Percentiles rank a stretch among this genome's conserved stretches.
These are phyloP conservation scores for Diglossa cyanea DNA, from an alignment of 2,797 vertebrate genomes.

Conservation along the genomic window DNA sequence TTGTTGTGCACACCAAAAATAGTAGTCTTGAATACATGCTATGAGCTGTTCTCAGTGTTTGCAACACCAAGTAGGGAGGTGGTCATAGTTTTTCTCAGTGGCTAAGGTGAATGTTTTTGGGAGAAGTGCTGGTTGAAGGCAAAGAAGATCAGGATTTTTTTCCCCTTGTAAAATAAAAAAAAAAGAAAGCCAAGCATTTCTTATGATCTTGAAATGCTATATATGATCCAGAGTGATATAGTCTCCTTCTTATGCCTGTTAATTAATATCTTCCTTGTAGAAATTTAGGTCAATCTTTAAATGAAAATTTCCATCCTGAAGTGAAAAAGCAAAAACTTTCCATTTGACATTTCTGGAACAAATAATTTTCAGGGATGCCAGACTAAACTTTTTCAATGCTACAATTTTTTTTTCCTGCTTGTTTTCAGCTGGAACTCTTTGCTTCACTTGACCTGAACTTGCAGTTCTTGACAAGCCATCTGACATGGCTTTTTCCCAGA, in stretches of 20 bases:
- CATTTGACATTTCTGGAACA: constrained; percentile 16
- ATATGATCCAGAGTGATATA: neutral
- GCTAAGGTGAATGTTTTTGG: neutral
- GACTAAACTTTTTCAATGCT: neutral
- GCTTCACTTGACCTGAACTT: neutral
- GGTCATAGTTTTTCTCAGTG: neutral
- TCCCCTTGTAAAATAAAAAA: neutral
- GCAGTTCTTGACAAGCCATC: neutral
- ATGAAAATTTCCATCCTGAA: neutral
- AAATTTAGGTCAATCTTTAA: neutral
- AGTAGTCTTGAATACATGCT: neutral
- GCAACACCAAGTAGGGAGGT: neutral
- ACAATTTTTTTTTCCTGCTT: neutral
- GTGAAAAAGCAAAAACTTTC: neutral
- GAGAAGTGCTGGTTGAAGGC: neutral
- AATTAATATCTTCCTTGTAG: neutral
- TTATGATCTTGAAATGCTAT: neutral
- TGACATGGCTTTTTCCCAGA: neutral
- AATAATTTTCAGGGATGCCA: neutral
- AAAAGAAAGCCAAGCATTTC: neutral
- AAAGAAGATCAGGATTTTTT: neutral
- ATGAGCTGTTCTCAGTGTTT: neutral
- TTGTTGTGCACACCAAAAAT: neutral
- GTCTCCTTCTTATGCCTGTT: neutral
- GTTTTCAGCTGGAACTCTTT: neutral